These are phyloP conservation scores for Cerceris rybyensis DNA, from an alignment of 2,888 invertebrate genomes.

Conservation along the genomic window DNA sequence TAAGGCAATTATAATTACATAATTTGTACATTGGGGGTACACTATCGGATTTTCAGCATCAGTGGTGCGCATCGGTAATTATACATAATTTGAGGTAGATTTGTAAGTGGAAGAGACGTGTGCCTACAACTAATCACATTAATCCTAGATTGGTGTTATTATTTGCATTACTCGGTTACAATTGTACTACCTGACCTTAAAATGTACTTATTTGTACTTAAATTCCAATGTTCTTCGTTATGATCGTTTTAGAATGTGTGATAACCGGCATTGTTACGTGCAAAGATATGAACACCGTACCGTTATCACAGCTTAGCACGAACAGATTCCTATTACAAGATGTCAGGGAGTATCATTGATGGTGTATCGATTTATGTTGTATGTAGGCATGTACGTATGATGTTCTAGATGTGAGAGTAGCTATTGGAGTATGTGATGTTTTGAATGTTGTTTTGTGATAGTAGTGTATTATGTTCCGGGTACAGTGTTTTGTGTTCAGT, in stretches of 20 bases:
- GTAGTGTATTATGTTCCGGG: too few relatives aligned
- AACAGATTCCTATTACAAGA: slow-evolving; percentile 6
- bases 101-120: slow-evolving; percentile 22
- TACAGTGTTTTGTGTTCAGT: too few relatives aligned
- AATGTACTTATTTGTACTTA: slow-evolving; percentile 13
- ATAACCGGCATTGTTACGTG: slow-evolving; percentile 21
- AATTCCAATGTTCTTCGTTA: slow-evolving; percentile 41
- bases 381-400: too few relatives aligned
- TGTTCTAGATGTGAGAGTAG: too few relatives aligned
- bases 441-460: too few relatives aligned
- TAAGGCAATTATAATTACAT: slow-evolving; percentile 56
- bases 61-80: slow-evolving; percentile 40
- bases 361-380: background rate
- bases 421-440: too few relatives aligned
- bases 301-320: slow-evolving; percentile 68
- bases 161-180: slow-evolving; percentile 28
- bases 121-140: slow-evolving; percentile 16
- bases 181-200: slow-evolving; percentile 23
- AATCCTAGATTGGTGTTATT: slow-evolving; percentile 31
- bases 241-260: slow-evolving; percentile 35
- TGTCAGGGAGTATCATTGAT: background rate
- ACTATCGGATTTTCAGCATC: slow-evolving; percentile 40
- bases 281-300: slow-evolving; percentile 43
- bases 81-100: slow-evolving; percentile 49
- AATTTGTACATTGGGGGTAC: slow-evolving; percentile 53